A percentile compares a stretch with the other conserved stretches of the same genome.
Conservation (phyloP, 2,797 vertebrate genomes). For the Neostethus bicornis region DNA sequence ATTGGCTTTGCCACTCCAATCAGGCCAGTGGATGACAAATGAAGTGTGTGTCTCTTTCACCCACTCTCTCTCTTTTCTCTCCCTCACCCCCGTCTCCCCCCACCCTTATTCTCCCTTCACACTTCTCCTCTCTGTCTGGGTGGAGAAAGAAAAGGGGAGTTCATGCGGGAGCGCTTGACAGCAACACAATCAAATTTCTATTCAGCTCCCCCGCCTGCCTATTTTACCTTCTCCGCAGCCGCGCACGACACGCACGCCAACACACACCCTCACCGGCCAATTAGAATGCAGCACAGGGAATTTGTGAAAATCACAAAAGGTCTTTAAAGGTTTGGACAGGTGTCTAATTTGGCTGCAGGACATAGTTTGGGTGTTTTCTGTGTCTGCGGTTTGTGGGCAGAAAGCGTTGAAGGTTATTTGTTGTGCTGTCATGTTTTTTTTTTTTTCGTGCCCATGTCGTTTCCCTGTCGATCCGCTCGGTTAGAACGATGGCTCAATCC, state of each 20-base stretch:
- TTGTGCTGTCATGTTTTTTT: constrained; percentile 86
- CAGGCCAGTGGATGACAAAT: constrained; percentile 99
- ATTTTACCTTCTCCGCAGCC: constrained; percentile 90
- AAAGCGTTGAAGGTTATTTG: constrained; percentile 81
- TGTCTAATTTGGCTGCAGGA: constrained; percentile 75
- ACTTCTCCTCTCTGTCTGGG: constrained; percentile 68
- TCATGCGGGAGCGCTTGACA: constrained; percentile 99
- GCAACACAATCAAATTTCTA: constrained; percentile 99
- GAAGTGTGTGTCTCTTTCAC: constrained; percentile 88
- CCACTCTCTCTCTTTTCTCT: constrained; percentile 76
- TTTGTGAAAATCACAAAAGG: constrained; percentile 75
- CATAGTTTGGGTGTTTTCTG: constrained; percentile 71
- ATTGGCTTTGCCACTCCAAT: constrained; percentile 92
- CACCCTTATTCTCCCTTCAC: constrained; percentile 62
- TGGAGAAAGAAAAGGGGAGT: constrained; percentile 90
- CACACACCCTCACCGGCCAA: constrained; percentile 68
- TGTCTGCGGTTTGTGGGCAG: constrained; percentile 62
- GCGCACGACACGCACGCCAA: constrained; percentile 53
- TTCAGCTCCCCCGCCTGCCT: constrained; percentile 93
- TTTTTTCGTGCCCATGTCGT: constrained; percentile 72
- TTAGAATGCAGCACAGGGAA: constrained; percentile 66
- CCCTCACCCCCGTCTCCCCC: constrained; percentile 85
- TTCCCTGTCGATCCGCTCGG: constrained; percentile 36
- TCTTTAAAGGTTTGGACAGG: constrained; percentile 78
- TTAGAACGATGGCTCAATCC: constrained; percentile 56